Evolutionary conservation across 2,113 vertebrate genomes (phyloP), one percentile per base, ranked within the genome.

Genomic region (Cynopterus brachyotis): DNA sequence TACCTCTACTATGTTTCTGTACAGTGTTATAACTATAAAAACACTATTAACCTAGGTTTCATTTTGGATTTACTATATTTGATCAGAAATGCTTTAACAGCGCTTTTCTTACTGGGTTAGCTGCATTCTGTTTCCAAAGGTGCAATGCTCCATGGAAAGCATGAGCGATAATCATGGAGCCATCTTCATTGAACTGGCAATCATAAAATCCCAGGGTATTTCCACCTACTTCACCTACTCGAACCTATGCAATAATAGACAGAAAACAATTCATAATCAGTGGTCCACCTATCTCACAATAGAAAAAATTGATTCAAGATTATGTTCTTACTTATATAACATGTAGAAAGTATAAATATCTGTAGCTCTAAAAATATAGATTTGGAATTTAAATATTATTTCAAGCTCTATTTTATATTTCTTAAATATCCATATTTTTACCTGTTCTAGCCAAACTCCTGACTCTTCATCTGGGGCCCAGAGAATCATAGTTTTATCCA

Each of bases 401-500:
- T 32, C 86, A 93, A 93, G 50, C n/a, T 45, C 57, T 88, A 86
- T 73, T 89, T 90, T 76, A 32, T 62, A 6, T 87, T 94, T 28
- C 55, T 73, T 96, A 78, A 96, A 91, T 24, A 80, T 64, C 26
- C 50, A 84, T 53, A 82, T 24, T 94, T 98, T 99, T 97, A 99
- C 99, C 99, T 99, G 98, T 97, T 99, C 99, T 55, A 99, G 98
- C 99, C 99, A 99, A 88, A 99, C 98, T 47, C 99, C 99, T 70
- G 99, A 99, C 91, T 98, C 99, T 93, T 99, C 99, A 98, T 99
- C 99, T 45, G 99, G 99, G 97, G 99, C 99, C 99, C 99, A 99
- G 32, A 99, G 97, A 96, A 99, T 99, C 99, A 99, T 99, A 72
- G 99, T 99, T 99, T 99, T 99, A 98, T 99, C 99, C 99, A 99